phyloP scores from a whole-genome alignment of 2,113 vertebrate species.

The Corvus cornix region DNA sequence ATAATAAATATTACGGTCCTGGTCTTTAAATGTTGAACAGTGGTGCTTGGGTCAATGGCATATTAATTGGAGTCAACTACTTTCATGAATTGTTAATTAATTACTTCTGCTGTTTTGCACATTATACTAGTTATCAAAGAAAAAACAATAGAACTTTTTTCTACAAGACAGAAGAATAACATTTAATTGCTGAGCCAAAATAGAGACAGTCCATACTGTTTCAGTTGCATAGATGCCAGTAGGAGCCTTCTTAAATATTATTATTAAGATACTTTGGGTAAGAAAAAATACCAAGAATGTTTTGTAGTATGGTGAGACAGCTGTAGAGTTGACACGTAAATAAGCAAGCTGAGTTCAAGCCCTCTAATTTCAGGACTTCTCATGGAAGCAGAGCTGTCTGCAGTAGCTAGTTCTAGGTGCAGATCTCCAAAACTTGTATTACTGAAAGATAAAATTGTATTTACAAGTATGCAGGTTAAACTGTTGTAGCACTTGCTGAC shows the following conservation, averaged over 20 bases:
- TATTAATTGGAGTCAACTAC: slow-evolving; percentile 65
- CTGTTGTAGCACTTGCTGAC: neutral
- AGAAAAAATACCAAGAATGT: neutral
- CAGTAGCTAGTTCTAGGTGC: neutral
- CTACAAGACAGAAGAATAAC: neutral
- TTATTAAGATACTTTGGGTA: neutral
- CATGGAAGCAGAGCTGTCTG: neutral
- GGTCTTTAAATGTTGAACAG: slow-evolving; percentile 62
- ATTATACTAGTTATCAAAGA: slow-evolving; percentile 35
- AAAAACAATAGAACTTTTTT: slow-evolving; percentile 4
- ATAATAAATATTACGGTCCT: slow-evolving; percentile 60
- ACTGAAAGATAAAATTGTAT: neutral
- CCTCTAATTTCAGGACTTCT: neutral
- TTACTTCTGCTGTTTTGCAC: slow-evolving; percentile 59
- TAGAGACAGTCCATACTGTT: neutral
- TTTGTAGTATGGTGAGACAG: neutral
- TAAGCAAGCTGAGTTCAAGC: neutral
- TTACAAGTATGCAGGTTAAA: neutral
- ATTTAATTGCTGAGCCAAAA: neutral
- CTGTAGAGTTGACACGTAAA: neutral
- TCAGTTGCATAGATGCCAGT: neutral
- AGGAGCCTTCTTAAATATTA: neutral
- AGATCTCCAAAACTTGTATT: neutral
- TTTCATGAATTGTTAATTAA: slow-evolving; percentile 74
- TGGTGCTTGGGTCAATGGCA: slow-evolving; percentile 55